Conservation (phyloP, 2,888 invertebrate genomes). For the Megalurothrips usitatus region DNA sequence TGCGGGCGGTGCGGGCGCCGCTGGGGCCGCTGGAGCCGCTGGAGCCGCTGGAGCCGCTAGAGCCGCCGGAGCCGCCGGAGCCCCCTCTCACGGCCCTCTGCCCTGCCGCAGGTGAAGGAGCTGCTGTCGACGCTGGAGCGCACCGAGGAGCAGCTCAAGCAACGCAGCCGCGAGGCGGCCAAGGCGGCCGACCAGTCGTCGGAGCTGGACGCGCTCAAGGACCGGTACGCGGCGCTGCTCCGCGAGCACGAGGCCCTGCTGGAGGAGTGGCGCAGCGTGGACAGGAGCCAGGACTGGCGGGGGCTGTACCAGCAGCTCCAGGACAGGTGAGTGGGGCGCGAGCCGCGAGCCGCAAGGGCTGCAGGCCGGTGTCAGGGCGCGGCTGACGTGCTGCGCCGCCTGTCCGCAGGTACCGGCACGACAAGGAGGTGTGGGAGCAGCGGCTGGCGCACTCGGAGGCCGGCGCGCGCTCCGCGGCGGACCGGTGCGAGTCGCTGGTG, state of each 20-base stretch:
- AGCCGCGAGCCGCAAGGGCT: too few relatives aligned
- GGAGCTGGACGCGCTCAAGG: slow-evolving; percentile 57
- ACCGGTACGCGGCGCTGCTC: slow-evolving; percentile 51
- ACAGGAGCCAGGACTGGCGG: slow-evolving; percentile 36
- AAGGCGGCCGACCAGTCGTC: slow-evolving; percentile 41
- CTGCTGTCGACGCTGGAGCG: slow-evolving; percentile 68
- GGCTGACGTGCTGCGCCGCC: too few relatives aligned
- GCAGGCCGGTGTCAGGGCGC: too few relatives aligned
- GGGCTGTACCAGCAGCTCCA: slow-evolving; percentile 36
- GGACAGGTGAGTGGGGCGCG: slow-evolving; percentile 33
- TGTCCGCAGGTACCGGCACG: slow-evolving; percentile 42
- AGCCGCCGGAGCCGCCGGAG: too few relatives aligned
- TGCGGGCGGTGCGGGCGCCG: slow-evolving; percentile 62
- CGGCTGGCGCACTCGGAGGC: slow-evolving; percentile 59
- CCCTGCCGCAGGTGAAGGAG: slow-evolving; percentile 60
- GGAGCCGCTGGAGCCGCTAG: too few relatives aligned
- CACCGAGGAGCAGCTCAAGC: slow-evolving; percentile 69
- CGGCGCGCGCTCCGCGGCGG: slow-evolving; percentile 63
- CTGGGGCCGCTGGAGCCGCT: slow-evolving; percentile 68
- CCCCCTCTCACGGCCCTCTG: too few relatives aligned
- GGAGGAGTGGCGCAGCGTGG: slow-evolving; percentile 36
- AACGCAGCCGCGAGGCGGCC: slow-evolving; percentile 63
- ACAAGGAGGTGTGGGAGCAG: slow-evolving; percentile 64
- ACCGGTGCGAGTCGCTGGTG: slow-evolving; percentile 60
- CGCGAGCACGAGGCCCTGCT: slow-evolving; percentile 37